Base-by-base conservation (phyloP, 1,140 invertebrate genomes). In the Lepidurus arcticus region DNA sequence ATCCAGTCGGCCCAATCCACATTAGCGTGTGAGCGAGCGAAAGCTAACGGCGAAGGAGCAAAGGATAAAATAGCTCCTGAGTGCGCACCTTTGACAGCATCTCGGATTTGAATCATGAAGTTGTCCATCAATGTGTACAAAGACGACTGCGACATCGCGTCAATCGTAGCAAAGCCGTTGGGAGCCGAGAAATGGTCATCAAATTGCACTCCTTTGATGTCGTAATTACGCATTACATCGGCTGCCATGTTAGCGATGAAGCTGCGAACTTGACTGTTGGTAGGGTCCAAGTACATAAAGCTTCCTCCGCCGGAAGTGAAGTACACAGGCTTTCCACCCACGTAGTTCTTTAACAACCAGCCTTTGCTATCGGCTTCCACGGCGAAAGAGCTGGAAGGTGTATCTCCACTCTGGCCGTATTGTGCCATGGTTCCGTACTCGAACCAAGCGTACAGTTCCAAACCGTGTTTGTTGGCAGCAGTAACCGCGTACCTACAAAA, bases 401-500 rank as follows among this genome's bases (percentile, higher is more conserved):
- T 65, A 16, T 44, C 43, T 7, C 43, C 75, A 24, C 42, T 45
- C 42, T 44, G n/a, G n/a, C 78, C 78, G 43, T 78, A 78, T 26
- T 74, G 44, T 4, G 78, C 78, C 78, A 78, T 78, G 42, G 53
- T 78, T 26, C 78, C 78, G 73, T 78, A 78, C 34, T 78, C 78
- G 21, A 78, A 76, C 78, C 78, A 78, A 44, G 78, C 78, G 78
- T 78, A 78, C 26, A 78, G 16, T 76, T 78, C 78, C 26, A 78
- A 44, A 9, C 78, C 78, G 44, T 78, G 34, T 43, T 74, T 73
- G 42, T 74, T 73, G 44, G 78, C 78, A 7, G 73, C 44, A 11
- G 75, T 44, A 44, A 78, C 74, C 7, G 78, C 78, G 75, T 74
- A 78, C 9, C 43, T 44, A 53, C 73, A 75, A 1, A 42, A 42